These are phyloP conservation scores for Phaetusa simplex DNA, from an alignment of 2,113 vertebrate genomes.

Conservation along the genomic window DNA sequence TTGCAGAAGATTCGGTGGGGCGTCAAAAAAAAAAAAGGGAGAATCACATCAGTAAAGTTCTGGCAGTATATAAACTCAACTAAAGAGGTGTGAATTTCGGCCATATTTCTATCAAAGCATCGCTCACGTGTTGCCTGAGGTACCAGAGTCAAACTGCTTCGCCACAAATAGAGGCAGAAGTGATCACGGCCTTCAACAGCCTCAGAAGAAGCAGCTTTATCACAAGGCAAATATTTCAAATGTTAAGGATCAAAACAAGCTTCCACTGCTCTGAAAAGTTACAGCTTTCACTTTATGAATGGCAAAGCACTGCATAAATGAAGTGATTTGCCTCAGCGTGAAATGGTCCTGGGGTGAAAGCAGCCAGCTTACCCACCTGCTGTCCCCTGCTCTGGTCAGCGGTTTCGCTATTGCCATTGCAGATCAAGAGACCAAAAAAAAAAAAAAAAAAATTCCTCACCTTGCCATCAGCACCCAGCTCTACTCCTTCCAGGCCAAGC, in stretches of 20 bases:
- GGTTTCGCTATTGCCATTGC: background rate
- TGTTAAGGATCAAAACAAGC: background rate
- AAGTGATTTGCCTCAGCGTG: background rate
- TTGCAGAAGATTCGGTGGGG: background rate
- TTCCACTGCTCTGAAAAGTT: background rate
- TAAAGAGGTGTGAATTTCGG: background rate
- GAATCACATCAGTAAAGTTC: background rate
- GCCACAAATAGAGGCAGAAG: background rate
- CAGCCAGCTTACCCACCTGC: background rate
- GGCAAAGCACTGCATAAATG: background rate
- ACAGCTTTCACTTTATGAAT: background rate
- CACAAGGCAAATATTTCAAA: background rate
- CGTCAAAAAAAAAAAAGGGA: background rate
- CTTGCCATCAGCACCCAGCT: constrained; percentile 90
- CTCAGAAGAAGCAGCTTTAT: background rate
- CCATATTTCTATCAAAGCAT: background rate
- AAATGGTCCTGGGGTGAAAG: background rate
- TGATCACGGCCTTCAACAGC: background rate
- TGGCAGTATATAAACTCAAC: background rate
- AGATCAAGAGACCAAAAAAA: background rate
- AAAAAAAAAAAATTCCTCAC: constrained; percentile 59
- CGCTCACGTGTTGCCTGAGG: background rate
- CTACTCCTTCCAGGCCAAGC: constrained; percentile 91
- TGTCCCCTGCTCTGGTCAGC: too few relatives aligned
- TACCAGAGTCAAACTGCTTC: background rate